Conservation (phyloP, 2,113 vertebrate species). For the Spheniscus mendiculus region DNA sequence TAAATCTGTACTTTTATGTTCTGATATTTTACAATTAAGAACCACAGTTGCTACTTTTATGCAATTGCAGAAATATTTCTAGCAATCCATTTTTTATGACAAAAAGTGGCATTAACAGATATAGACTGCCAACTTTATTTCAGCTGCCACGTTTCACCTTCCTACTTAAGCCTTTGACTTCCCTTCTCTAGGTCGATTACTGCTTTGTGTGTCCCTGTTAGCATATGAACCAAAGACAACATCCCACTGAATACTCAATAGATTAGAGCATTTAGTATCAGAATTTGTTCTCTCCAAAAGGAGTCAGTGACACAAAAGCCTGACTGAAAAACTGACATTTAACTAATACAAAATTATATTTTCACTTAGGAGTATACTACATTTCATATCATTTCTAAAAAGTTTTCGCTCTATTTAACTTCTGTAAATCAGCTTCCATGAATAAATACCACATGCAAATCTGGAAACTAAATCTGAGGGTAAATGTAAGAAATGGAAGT, state of each 20-base stretch:
- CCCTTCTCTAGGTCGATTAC: not conserved
- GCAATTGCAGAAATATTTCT: not conserved
- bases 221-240: not conserved
- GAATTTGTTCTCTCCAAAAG: not conserved
- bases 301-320: not conserved
- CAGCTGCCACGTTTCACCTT: not conserved
- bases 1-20: not conserved
- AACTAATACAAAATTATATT: not conserved
- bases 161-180: not conserved
- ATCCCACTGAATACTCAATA: not conserved
- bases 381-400: not conserved
- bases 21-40: not conserved
- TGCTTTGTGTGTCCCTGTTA: not conserved
- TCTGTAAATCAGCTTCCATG: not conserved
- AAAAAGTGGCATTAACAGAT: not conserved
- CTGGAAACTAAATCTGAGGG: constrained; percentile 41
- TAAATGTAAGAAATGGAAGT: constrained; percentile 55
- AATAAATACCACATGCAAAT: constrained; percentile 49
- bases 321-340: not conserved
- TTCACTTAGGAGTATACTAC: not conserved
- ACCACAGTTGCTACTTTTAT: not conserved
- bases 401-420: not conserved
- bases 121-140: not conserved
- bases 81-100: not conserved
- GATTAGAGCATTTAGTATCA: not conserved